A percentile compares a stretch with the other conserved stretches of the same genome.
Conservation (phyloP, 2,888 invertebrate species). For the Cheilosia grossa region DNA sequence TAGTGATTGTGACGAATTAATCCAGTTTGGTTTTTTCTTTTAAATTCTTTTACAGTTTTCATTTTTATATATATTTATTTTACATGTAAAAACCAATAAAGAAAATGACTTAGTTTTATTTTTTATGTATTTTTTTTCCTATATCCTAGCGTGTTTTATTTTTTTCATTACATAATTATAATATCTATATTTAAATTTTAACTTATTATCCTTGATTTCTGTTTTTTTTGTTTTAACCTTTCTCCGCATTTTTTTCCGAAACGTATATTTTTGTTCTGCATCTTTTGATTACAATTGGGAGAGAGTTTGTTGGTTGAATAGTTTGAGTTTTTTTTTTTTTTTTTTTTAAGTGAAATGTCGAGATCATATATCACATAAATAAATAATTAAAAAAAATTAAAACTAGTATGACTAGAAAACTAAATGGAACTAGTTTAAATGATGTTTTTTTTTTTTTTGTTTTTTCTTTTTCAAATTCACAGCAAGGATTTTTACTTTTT, state of each 20-base stretch:
- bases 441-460: conserved; percentile 34
- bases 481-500: conserved; percentile 73
- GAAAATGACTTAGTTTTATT: conserved; percentile 52
- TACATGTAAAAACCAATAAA: conserved; percentile 72
- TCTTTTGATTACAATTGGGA: conserved; percentile 48
- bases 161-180: conserved; percentile 72
- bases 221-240: conserved; percentile 48
- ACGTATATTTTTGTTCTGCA: conserved; percentile 19
- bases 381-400: conserved; percentile 40
- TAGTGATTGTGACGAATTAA: conserved; percentile 76
- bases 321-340: conserved; percentile 71
- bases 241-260: conserved; percentile 41
- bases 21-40: conserved; percentile 57
- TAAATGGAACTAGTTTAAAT: conserved; percentile 47
- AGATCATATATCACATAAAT: conserved; percentile 67
- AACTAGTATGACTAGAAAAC: conserved; percentile 66
- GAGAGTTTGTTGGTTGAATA: conserved; percentile 68
- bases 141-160: conserved; percentile 61
- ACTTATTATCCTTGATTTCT: conserved; percentile 74
- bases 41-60: conserved; percentile 65
- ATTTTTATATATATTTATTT: conserved; percentile 36
- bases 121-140: conserved; percentile 58
- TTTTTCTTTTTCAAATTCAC: conserved; percentile 72
- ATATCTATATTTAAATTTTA: conserved; percentile 74
- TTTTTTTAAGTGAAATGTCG: conserved; percentile 56